These are phyloP conservation scores for Eupeodes latifasciatus DNA, from an alignment of 2,888 invertebrate genomes.

Conservation along the genomic window DNA sequence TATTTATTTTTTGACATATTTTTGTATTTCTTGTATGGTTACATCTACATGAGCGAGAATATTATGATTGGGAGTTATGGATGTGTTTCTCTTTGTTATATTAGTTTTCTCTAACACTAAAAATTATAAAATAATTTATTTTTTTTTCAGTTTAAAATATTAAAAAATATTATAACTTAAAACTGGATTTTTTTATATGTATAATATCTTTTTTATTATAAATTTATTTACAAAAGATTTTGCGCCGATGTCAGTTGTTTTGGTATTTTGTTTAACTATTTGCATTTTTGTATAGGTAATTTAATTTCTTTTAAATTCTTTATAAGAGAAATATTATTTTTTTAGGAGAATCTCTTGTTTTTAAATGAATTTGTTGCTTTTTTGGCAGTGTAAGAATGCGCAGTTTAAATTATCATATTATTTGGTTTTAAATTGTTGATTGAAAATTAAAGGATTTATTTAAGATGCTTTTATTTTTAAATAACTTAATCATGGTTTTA, in stretches of 20 bases:
- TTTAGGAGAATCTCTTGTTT: slow-evolving; percentile 71
- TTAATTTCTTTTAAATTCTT: slow-evolving; percentile 24
- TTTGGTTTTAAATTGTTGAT: not conserved
- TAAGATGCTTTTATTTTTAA: not conserved
- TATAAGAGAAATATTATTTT: slow-evolving; percentile 61
- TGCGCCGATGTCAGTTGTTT: slow-evolving; percentile 50
- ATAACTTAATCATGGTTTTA: too few relatives aligned
- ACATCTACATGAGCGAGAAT: slow-evolving; percentile 20
- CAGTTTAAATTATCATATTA: not conserved
- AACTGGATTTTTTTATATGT: slow-evolving; percentile 21
- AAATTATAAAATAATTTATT: slow-evolving; percentile 27
- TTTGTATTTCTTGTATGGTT: not conserved
- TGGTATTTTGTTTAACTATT: slow-evolving; percentile 46
- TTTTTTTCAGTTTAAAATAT: slow-evolving; percentile 12
- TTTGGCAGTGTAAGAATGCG: slow-evolving; percentile 75
- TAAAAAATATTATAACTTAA: slow-evolving; percentile 28
- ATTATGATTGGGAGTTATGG: slow-evolving; percentile 18
- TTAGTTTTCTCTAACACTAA: slow-evolving; percentile 15
- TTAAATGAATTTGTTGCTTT: slow-evolving; percentile 48
- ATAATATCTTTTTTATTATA: slow-evolving; percentile 1
- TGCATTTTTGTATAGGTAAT: slow-evolving; percentile 6
- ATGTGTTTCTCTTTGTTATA: slow-evolving; percentile 2
- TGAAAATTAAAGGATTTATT: not conserved
- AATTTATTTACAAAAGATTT: slow-evolving; percentile 68
- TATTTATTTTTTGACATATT: not conserved